Percentiles rank a stretch among this genome's conserved stretches.
phyloP scores from a whole-genome alignment of 2,888 invertebrate species.

The Rhorus exstirpatorius region DNA sequence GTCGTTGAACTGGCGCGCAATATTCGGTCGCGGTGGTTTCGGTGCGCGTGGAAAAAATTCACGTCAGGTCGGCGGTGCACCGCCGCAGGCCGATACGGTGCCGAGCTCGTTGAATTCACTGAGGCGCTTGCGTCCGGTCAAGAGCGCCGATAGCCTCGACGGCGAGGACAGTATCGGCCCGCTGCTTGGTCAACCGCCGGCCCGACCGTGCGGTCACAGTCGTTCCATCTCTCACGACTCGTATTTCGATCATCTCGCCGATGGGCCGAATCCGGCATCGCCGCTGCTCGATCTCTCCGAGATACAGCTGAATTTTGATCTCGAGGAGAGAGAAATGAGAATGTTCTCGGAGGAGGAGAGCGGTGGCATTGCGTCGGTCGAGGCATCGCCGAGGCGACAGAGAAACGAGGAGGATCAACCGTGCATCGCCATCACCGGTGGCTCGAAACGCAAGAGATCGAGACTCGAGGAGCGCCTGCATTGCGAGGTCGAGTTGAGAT shows the following conservation, averaged over 20 bases:
- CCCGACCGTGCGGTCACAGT: conserved; percentile 87
- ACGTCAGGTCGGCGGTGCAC: conserved; percentile 87
- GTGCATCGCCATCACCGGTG: conserved; percentile 81
- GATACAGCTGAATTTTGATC: conserved; percentile 93
- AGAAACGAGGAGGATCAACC: conserved; percentile 86
- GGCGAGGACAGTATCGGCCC: conserved; percentile 83
- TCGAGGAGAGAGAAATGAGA: conserved; percentile 94
- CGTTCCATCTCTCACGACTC: conserved; percentile 96
- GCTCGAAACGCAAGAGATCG: conserved; percentile 88
- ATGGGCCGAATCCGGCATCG: conserved; percentile 86
- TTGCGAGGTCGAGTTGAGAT: conserved; percentile 89
- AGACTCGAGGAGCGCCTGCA: conserved; percentile 93
- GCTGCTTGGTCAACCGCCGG: conserved; percentile 86
- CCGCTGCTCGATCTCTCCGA: conserved; percentile 91
- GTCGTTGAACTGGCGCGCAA: conserved; percentile 91
- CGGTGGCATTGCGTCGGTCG: conserved; percentile 87
- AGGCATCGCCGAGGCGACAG: conserved; percentile 83
- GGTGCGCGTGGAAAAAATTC: conserved; percentile 81
- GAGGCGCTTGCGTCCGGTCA: conserved; percentile 89
- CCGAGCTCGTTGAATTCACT: conserved; percentile 82
- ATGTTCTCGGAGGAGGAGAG: conserved; percentile 96
- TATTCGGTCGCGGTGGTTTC: conserved; percentile 88
- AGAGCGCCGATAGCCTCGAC: conserved; percentile 90
- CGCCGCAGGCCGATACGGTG: conserved; percentile 84
- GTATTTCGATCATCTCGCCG: conserved; percentile 94